Base-by-base conservation (phyloP, 2,888 invertebrate species). In the Gastrophysa polygoni region DNA sequence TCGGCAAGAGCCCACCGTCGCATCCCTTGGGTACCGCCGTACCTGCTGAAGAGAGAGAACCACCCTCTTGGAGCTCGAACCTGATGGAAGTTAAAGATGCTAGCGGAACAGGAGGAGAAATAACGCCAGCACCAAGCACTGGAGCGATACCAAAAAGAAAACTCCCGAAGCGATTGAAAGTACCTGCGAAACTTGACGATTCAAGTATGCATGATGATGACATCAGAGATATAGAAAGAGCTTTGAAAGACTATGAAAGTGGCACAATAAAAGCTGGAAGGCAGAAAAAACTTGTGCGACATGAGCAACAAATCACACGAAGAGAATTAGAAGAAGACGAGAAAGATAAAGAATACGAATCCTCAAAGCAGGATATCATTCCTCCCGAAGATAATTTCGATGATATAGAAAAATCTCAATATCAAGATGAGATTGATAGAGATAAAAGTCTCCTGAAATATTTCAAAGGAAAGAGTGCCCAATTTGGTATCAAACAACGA, bases 11-110 rank as follows among this genome's bases (percentile, higher is more conserved):
- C 2, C 74, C 75, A 10, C 75, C 74, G 8, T 64, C 71, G 0
- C 67, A 71, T 8, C 76, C 75, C 1, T 58, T 78, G n/a, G 78
- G 77, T 1, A 61, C 63, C 17, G 61, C 68, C 2, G 56, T 64
- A 0, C 57, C 58, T n/a, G 59, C 65, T 5, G 51, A 61, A 8
- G 77, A 75, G 32, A 67, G 79, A 47, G 57, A 64, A 4, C 74
- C 77, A 1, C 79, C 80, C 14, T 78, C 77, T 2, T 81, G 81
- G 81, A 80, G 81, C 24, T 80, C 81, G 1, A 81, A 81, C 64
- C 68, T 81, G 16, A 67, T 80, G 18, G 73, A 78, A 16, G 77
- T 80, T 1, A 64, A 68, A 17, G 77, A 72, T 16, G 29, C 68
- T 55, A 58, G 59, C 48, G 58, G 48, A 16, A 32, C 29, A 17